phyloP scores from a whole-genome alignment of 1,140 invertebrate species.

The Watersipora subatra region DNA sequence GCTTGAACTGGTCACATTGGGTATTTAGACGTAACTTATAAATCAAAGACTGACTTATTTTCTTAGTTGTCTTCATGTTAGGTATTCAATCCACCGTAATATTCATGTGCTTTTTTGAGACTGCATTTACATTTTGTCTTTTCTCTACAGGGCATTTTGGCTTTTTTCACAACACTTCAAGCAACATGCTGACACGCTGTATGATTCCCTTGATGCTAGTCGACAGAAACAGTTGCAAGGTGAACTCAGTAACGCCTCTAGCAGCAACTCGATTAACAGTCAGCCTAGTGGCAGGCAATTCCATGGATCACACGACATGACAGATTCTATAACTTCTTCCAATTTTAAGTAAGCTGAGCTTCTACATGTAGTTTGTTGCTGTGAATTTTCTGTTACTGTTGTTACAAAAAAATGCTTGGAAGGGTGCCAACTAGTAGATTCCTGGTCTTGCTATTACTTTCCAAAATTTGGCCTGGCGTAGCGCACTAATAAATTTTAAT shows the following conservation, averaged over 20 bases:
- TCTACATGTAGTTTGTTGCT: neutral
- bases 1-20: too few relatives aligned
- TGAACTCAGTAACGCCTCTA: conserved; percentile 40
- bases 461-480: too few relatives aligned
- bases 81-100: too few relatives aligned
- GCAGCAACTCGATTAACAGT: conserved; percentile 38
- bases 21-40: too few relatives aligned
- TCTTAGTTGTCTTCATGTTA: too few relatives aligned
- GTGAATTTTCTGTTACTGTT: neutral
- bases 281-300: conserved; percentile 7
- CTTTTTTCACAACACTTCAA: conserved; percentile 79
- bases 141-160: conserved; percentile 59
- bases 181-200: conserved; percentile 68
- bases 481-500: too few relatives aligned
- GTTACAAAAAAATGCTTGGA: neutral
- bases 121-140: neutral
- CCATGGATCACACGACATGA: conserved; percentile 9
- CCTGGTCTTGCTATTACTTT: neutral
- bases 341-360: neutral
- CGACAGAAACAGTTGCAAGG: conserved; percentile 63
- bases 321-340: neutral
- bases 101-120: neutral
- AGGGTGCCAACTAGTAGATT: neutral
- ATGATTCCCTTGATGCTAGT: conserved; percentile 64
- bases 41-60: too few relatives aligned